Evolutionary conservation across 2,888 invertebrate species (phyloP), one percentile per base, ranked within the genome.

Genomic region (Xylota segnis): DNA sequence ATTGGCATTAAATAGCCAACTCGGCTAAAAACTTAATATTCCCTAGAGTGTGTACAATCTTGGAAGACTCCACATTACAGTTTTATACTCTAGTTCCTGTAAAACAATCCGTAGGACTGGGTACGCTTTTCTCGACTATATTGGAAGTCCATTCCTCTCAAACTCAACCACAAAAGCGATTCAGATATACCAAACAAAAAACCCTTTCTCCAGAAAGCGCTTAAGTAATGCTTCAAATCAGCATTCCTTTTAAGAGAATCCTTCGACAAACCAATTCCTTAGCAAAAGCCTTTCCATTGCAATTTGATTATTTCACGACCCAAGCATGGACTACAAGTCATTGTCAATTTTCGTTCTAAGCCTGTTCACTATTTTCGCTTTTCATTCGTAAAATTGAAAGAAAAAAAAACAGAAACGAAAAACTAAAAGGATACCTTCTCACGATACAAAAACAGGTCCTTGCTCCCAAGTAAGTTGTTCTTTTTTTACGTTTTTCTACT

Each of bases 401-500:
- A 68, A 61, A 61, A 12, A 32, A 59, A 68, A 61, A 54, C 14
- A n/a, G 29, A 61, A 43, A 61, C n/a, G 61, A 52, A 74, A 29
- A 43, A 29, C 32, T 45, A 59, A 59, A 59, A 61, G 40, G 45
- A 40, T 68, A 18, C 47, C 16, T n/a, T n/a, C n/a, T 32, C 6
- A 10, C 32, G 43, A 34, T 56, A 63, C 23, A 61, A 72, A 77
- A 68, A 14, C n/a, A 77, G 71, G 76, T 83, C 72, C 71, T 83
- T 77, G 77, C 76, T 45, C 82, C 65, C 58, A 65, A 82, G 63
- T 76, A 82, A 68, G 37, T 75, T 56, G 56, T 47, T 70, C 47
- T 40, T 59, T 43, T 43, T 72, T 18, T n/a, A n/a, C 52, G 23
- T 40, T 23, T 23, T 23, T 23, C 23, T 23, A n/a, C n/a, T 23